Base-by-base conservation (phyloP, 2,113 vertebrate genomes). In the Electrona antarctica region DNA sequence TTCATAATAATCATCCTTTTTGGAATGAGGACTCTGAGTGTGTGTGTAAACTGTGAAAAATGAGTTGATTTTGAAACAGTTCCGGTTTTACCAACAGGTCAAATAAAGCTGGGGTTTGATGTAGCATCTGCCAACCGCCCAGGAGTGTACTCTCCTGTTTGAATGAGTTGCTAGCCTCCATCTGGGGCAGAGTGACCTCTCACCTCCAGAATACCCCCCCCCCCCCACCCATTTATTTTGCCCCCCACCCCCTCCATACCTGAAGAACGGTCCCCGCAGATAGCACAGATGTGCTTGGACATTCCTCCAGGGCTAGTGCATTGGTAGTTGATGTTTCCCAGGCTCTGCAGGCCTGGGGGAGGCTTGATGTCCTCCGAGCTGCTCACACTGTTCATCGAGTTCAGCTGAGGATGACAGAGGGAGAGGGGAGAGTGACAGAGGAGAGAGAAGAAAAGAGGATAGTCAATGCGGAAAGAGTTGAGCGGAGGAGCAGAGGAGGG, bases 201-300 rank as follows among this genome's bases (percentile, higher is more conserved):
- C 60, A 41, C 29, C 41, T 29, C 33, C 5, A 8, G 8, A n/a
- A 7, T 58, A 12, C 52, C 50, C 12, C 49, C 47, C 8, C 48
- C 54, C 33, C 45, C 64, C 28, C 49, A 48, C 46, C 45, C 10
- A 21, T 21, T 21, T 21, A 21, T 21, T 21, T 21, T 21, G 21
- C 9, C 11, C 45, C 60, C 59, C 57, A 28, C 4, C 29, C 28
- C 67, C 45, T 7, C 51, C 47, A 79, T 93, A 99, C 97, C 97
- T 94, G 97, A 99, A 74, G 97, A 98, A 51, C 97, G 94, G 86
- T 99, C 97, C 66, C 97, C 97, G 54, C 97, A 99, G 88, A 98
- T 99, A 87, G 96, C 96, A 85, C 97, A 99, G 89, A 97, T 96
- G 91, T 98, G 97, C 81, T 97, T 99, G 74, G 95, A 94, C 92